Evolutionary conservation across 2,888 invertebrate species (phyloP), one percentile per base, ranked within the genome.

Genomic region (Theodoxus fluviatilis): DNA sequence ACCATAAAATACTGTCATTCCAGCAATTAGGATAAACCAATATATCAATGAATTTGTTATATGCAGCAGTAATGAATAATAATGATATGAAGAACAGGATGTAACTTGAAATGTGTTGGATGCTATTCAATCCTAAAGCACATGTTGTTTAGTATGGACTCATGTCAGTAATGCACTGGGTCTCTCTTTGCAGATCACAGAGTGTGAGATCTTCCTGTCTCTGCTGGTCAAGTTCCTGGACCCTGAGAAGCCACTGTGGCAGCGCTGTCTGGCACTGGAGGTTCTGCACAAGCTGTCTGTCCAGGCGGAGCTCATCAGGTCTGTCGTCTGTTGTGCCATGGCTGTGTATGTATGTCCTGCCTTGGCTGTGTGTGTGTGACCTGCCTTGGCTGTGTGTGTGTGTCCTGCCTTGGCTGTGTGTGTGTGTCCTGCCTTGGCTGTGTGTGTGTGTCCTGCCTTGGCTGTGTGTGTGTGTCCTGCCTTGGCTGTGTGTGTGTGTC

Each of bases 191-290:
- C 74, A 81, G 94, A 92, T 95, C 38, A 98, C 98, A 0, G 98
- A 99, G 88, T 98, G 98, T 88, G 99, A 99, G 89, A 98, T 99
- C 84, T 98, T 99, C 88, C 90, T 99, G 57, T 97, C 98, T 0
- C 89, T 98, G 67, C 94, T 99, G 68, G 94, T 98, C 47, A 98
- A 98, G 88, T 98, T 99, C 88, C 89, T 98, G 86, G 98, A 98
- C 86, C 94, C 95, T 0, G 98, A 98, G 85, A 96, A 97, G 88
- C 96, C 96, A 1, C 83, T 93, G 75, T 99, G 99, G 98, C 98
- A 98, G 87, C 90, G 98, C 70, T 95, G 96, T 1, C 88, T 98
- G 67, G 97, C 98, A 0, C 87, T 99, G 25, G 99, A 99, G 89
- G 97, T 98, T 2, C 89, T 99, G 59, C 96, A 97, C 86, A 95